Evolutionary conservation across 2,113 vertebrate genomes (phyloP).

Genomic region (Entelurus aequoreus): DNA sequence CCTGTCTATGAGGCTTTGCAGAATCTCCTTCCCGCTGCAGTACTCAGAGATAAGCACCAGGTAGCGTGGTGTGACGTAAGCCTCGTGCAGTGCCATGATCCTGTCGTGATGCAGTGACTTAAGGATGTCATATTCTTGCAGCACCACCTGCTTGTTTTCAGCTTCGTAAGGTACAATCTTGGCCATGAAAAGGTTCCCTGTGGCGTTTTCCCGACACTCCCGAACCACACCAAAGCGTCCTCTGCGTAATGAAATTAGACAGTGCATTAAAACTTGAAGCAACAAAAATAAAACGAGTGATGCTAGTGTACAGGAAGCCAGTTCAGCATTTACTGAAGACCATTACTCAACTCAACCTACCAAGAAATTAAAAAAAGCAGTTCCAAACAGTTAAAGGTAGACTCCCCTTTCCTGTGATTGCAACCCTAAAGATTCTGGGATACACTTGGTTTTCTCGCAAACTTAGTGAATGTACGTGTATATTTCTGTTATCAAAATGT

Average conservation of each 20-base stretch:
- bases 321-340: too few species aligned
- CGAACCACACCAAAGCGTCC: conserved; percentile 93
- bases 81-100: conserved; percentile 93
- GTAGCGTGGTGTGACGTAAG: conserved; percentile 95
- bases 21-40: conserved; percentile 89
- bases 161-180: conserved; percentile 94
- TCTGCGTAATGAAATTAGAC: conserved; percentile 52
- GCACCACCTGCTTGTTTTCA: conserved; percentile 80
- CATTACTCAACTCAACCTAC: too few species aligned
- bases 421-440: too few species aligned
- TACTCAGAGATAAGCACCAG: conserved; percentile 93
- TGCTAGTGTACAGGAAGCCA: too few species aligned
- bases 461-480: too few species aligned
- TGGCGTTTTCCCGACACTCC: conserved; percentile 91
- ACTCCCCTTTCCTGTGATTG: too few species aligned
- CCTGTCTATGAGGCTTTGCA: conserved; percentile 93
- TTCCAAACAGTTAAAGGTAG: too few species aligned
- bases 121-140: conserved; percentile 95
- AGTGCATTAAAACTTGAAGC: neutral
- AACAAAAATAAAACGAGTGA: too few species aligned
- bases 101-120: conserved; percentile 88
- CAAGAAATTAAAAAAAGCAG: too few species aligned
- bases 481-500: too few species aligned
- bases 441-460: too few species aligned
- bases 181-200: conserved; percentile 89